Evolutionary conservation across 1,140 invertebrate genomes (phyloP), one percentile per base, ranked within the genome.

Genomic region (Magallana angulata): DNA sequence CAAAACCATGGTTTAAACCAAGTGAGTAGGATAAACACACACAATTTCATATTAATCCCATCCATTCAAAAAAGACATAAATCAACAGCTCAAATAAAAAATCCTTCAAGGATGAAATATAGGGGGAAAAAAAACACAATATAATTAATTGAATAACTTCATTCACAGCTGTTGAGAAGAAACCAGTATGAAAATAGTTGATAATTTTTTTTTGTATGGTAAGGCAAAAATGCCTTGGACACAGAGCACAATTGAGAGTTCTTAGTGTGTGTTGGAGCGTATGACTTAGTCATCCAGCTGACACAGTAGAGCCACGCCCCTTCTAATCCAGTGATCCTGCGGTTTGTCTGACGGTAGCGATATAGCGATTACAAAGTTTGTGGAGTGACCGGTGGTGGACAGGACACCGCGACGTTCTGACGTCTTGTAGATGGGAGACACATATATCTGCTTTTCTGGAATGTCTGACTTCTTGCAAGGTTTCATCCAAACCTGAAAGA

Each of bases 351-450:
- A 94, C n/a, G 93, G 92, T 60, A 95, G 84, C 58, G 91, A 89
- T 91, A 95, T 94, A 36, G 90, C 91, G 57, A 95, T 92, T 30
- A 95, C 94, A 89, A 95, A 95, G 91, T 95, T 95, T 86, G 94
- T 95, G 83, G 94, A 95, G 89, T 95, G 94, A 81, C 94, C 94
- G 84, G 94, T 95, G 59, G 95, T 95, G 56, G 94, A 94, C 12
- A 95, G 91, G 6, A 92, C 92, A 57, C 95, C 95, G 85, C 94
- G 96, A 91, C 98, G 96, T 68, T 97, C 97, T 90, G 96, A 97
- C 0, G 98, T 98, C 95, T 98, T 98, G 94, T 98, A 98, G 2
- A 98, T 96, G 0, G 98, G 98, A 93, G 97, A 98, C 87, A 96
- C 95, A 91, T 98, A 98, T 7, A 92, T 91, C 6, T 82, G 76